Percentiles rank a stretch among this genome's conserved stretches.
These are phyloP conservation scores for Calliphora vicina DNA, from an alignment of 1,140 invertebrate species.

Conservation along the genomic window DNA sequence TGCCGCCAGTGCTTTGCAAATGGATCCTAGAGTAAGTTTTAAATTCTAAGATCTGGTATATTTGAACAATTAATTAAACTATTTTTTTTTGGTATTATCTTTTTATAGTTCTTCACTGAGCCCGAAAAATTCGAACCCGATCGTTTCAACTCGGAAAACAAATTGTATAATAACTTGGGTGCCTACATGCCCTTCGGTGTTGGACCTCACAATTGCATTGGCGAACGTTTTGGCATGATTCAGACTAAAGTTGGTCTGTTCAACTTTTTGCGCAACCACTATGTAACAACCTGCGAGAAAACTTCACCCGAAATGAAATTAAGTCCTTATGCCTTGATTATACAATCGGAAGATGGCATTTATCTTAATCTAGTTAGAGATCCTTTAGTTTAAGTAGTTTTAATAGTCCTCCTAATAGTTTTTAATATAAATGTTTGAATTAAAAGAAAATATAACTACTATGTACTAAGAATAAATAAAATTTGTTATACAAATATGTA, in stretches of 20 bases:
- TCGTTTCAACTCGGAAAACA: conserved; percentile 67
- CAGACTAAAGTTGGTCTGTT: conserved; percentile 53
- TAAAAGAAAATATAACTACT: no score
- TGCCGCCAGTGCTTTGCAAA: conserved; percentile 49
- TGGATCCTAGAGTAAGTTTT: conserved; percentile 47
- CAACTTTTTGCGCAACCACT: conserved; percentile 50
- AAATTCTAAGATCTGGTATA: not conserved
- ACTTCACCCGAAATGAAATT: conserved; percentile 41
- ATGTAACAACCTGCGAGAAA: conserved; percentile 44
- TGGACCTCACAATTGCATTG: conserved; percentile 79
- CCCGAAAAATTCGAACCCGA: conserved; percentile 74
- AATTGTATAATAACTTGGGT: conserved; percentile 66
- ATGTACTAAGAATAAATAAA: no score
- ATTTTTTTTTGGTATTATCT: conserved; percentile 63
- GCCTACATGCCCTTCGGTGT: conserved; percentile 73
- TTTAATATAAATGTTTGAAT: no score
- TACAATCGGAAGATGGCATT: conserved; percentile 52
- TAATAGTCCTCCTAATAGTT: not conserved
- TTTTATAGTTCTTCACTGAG: conserved; percentile 71
- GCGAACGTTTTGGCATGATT: conserved; percentile 63
- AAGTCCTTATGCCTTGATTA: conserved; percentile 48
- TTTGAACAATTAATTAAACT: conserved; percentile 54
- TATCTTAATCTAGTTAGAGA: conserved; percentile 51
- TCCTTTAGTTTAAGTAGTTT: conserved; percentile 43
- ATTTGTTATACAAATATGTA: no score